These are phyloP conservation scores for Limulus polyphemus DNA, from an alignment of 2,888 invertebrate genomes.

Conservation along the genomic window DNA sequence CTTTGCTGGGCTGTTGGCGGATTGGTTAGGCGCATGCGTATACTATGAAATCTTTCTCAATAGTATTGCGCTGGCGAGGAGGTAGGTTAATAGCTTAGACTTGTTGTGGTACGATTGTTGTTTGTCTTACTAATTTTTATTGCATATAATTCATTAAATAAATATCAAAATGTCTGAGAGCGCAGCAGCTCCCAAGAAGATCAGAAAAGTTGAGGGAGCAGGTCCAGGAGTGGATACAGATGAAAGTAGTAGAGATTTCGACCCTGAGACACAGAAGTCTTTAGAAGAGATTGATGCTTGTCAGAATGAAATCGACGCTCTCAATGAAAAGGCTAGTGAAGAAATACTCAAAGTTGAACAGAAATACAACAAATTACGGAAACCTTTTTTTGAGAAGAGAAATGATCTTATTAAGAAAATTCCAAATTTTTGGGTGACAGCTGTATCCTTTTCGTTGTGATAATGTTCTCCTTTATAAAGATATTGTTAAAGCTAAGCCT, in stretches of 20 bases:
- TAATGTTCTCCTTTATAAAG: no score
- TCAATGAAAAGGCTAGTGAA: conserved; percentile 70
- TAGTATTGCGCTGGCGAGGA: no score
- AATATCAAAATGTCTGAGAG: conserved; percentile 31
- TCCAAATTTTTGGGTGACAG: conserved; percentile 70
- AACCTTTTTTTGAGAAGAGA: conserved; percentile 62
- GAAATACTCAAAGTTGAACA: conserved; percentile 71
- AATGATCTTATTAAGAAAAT: conserved; percentile 62
- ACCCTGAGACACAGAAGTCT: conserved; percentile 48
- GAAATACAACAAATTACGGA: conserved; percentile 63
- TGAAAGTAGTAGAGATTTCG: conserved; percentile 43
- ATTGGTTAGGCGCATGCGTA: no score
- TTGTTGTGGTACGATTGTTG: no score
- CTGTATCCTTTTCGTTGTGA: conserved; percentile 48
- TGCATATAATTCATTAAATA: no score
- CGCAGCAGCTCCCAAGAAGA: conserved; percentile 40
- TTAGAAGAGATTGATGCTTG: conserved; percentile 65
- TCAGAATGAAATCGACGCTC: conserved; percentile 65
- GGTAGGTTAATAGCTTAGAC: no score
- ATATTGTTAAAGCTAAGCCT: no score
- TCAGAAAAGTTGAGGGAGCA: conserved; percentile 38
- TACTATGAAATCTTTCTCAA: no score
- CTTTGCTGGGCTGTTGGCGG: no score
- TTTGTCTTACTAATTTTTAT: no score
- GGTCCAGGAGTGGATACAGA: conserved; percentile 34